Conservation (phyloP, 2,797 vertebrate species). For the Benthosema pterotum region DNA sequence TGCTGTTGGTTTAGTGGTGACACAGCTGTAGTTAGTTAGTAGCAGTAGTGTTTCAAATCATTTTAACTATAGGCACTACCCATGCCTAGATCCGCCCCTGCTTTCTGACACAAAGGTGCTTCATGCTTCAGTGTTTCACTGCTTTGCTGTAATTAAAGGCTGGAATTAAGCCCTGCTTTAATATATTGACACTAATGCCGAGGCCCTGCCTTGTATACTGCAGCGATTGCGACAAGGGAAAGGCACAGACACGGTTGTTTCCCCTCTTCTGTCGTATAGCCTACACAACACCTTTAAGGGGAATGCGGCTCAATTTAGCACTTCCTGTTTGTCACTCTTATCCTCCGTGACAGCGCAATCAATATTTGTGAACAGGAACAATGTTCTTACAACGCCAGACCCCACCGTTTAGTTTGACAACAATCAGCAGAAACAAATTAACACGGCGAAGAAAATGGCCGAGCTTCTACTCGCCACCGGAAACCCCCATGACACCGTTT, state of each 20-base stretch:
- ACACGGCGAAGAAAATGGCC: slow-evolving; percentile 22
- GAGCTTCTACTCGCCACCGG: slow-evolving; percentile 15
- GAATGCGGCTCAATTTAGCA: neutral
- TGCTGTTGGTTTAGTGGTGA: no score
- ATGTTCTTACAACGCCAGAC: neutral
- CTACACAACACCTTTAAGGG: neutral
- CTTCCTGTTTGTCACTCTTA: neutral
- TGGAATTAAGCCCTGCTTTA: neutral
- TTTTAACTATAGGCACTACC: no score
- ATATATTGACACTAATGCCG: no score
- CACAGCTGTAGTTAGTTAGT: no score
- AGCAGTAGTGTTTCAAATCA: no score
- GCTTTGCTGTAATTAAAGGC: slow-evolving; percentile 18
- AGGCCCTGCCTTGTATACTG: neutral
- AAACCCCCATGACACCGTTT: slow-evolving; percentile 1
- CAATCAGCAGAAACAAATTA: slow-evolving; percentile 37
- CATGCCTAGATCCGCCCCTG: no score
- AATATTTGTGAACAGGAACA: neutral
- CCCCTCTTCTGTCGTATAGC: neutral
- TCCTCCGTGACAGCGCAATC: neutral
- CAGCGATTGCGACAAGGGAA: neutral
- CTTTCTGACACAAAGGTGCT: no score
- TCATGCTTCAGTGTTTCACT: slow-evolving; percentile 28
- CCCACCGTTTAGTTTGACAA: slow-evolving; percentile 40
- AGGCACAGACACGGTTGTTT: neutral